These are phyloP conservation scores for Atopsyche davidsoni DNA, from an alignment of 1,140 invertebrate species.

Conservation along the genomic window DNA sequence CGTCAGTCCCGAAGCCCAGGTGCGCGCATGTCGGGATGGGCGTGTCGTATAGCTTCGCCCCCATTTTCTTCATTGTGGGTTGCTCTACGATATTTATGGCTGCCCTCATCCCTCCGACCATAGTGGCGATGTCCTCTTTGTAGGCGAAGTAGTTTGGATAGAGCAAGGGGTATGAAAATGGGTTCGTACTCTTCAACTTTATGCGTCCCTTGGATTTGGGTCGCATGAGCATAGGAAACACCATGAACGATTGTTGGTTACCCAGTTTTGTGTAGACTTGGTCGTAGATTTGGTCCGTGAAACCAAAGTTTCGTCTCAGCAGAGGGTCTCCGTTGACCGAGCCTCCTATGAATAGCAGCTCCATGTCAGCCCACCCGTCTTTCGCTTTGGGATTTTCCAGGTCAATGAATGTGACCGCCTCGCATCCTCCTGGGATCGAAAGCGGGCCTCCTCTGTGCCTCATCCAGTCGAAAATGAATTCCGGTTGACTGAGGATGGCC, in stretches of 20 bases:
- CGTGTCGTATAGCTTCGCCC: slow-evolving; percentile 53
- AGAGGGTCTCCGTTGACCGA: slow-evolving; percentile 50
- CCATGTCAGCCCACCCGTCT: slow-evolving; percentile 67
- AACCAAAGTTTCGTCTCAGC: slow-evolving; percentile 50
- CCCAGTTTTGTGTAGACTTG: slow-evolving; percentile 48
- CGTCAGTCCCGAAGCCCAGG: slow-evolving; percentile 56
- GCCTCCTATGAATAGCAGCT: slow-evolving; percentile 59
- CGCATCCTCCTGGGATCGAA: slow-evolving; percentile 72
- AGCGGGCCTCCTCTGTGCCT: slow-evolving; percentile 52
- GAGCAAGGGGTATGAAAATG: slow-evolving; percentile 70
- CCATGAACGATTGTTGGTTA: slow-evolving; percentile 52
- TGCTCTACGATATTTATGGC: slow-evolving; percentile 54
- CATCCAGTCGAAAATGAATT: slow-evolving; percentile 46
- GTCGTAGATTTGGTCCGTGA: slow-evolving; percentile 51
- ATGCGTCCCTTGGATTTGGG: slow-evolving; percentile 71
- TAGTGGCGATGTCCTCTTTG: slow-evolving; percentile 55
- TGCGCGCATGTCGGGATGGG: slow-evolving; percentile 59
- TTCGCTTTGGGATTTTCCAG: slow-evolving; percentile 57
- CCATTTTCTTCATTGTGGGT: slow-evolving; percentile 51
- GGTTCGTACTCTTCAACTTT: slow-evolving; percentile 60
- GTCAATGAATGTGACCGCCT: slow-evolving; percentile 71
- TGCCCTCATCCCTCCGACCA: slow-evolving; percentile 58
- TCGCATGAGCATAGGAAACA: slow-evolving; percentile 63
- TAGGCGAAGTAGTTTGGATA: slow-evolving; percentile 73
- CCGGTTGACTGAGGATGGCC: slow-evolving; percentile 1